Base-by-base conservation (phyloP, 2,888 invertebrate species). In the Eilema sororculum region DNA sequence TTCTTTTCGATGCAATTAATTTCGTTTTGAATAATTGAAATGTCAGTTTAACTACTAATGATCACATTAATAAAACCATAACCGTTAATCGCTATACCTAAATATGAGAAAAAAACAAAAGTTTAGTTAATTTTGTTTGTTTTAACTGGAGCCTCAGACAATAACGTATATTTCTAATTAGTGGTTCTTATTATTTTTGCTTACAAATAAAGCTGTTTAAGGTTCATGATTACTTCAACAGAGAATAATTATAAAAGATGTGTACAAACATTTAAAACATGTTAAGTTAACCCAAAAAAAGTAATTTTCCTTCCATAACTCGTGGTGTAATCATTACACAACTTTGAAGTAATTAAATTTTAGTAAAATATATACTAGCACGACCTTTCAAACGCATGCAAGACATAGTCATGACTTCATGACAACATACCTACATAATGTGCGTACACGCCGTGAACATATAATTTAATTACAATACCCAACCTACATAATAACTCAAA, bases 1-100 rank as follows among this genome's bases (percentile, higher is more conserved):
- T 71, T 80, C 78, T 78, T 77, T 33, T 77, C 68, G 71, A 74
- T 80, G 73, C 73, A 67, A 72, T 68, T 24, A 69, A 58, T 67
- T 52, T 76, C 71, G 37, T 71, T 68, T 24, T 57, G 64, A 81
- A 73, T 72, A 67, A 69, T 70, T 59, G 16, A 73, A 65, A 74
- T 63, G 9, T 65, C 52, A 66, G 68, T 75, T 75, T 79, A 71
- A 73, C 69, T 67, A 67, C 28, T 52, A 30, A 33, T 28, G 30
- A 30, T 8, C 41, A 46, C 5, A 52, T 25, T 20, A 28, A 46
- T 46, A 25, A 25, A 62, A 24, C 24, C 25, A 12, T 16, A 24
- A 22, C 24, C 12, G 3, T 5, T 57, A n/a, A 56, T 0, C 9
- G 20, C 56, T 24, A 56, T 2, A n/a, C n/a, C n/a, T n/a, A 20